These are phyloP conservation scores for Marasmarcha lunaedactyla DNA, from an alignment of 2,888 invertebrate genomes.

Conservation along the genomic window DNA sequence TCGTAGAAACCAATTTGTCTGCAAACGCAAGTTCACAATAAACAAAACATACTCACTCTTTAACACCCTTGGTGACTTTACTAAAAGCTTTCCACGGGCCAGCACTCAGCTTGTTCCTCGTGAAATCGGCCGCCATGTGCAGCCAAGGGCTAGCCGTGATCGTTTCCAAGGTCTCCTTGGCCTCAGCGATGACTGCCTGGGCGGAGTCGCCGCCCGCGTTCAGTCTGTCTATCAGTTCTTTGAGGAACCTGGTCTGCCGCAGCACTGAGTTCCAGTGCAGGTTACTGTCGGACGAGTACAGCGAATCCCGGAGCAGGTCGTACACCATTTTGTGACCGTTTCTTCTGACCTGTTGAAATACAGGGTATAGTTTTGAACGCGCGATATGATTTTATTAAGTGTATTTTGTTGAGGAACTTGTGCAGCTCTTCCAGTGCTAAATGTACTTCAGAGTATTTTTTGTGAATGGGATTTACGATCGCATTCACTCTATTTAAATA, in stretches of 20 bases:
- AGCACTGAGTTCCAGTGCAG: constrained; percentile 77
- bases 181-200: constrained; percentile 49
- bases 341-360: constrained; percentile 40
- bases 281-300: constrained; percentile 75
- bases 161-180: constrained; percentile 69
- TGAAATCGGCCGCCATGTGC: constrained; percentile 80
- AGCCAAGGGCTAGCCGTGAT: constrained; percentile 74
- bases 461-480: too few species aligned
- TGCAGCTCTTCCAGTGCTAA: too few species aligned
- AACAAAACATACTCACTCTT: too few species aligned
- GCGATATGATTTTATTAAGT: too few species aligned
- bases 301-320: constrained; percentile 41
- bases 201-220: constrained; percentile 59
- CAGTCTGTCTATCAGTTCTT: constrained; percentile 72
- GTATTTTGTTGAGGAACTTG: too few species aligned
- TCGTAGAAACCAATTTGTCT: too few species aligned
- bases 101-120: constrained; percentile 66
- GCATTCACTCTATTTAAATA: too few species aligned
- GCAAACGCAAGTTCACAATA: too few species aligned
- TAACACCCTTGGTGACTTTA: constrained; percentile 26
- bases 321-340: constrained; percentile 77
- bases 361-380: too few species aligned
- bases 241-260: constrained; percentile 82
- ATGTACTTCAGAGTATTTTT: too few species aligned
- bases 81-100: constrained; percentile 66